Base-by-base conservation (phyloP, 2,113 vertebrate species). In the Salvelinus fontinalis region DNA sequence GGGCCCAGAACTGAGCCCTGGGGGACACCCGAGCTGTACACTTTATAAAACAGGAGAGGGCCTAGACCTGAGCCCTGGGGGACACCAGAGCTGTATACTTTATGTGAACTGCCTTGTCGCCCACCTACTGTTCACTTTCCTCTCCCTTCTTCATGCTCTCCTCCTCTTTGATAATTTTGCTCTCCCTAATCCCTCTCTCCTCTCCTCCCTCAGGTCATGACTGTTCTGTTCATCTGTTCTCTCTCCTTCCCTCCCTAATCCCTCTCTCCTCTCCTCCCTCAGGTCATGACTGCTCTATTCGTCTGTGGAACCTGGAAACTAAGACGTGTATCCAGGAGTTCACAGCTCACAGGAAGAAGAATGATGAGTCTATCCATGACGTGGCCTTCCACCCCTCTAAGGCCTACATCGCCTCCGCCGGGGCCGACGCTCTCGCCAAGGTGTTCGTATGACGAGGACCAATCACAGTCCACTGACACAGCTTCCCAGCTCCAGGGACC, bases 271-370 rank as follows among this genome's bases (percentile, higher is more conserved):
- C 29, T 18, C 67, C 39, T 18, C 84, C 82, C 79, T 27, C 91
- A 99, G 97, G 98, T 93, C 98, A 99, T 3, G 98, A 99, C 93
- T 99, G 97, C 93, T 99, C 98, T 0, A 98, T 99, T 88, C 97
- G 97, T 65, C 93, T 99, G 83, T 99, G 98, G 98, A 99, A 99
- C 92, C 95, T 99, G 86, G 98, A 99, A 90, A 99, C 95, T 92
- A 99, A 98, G 93, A 99, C 98, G 5, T 99, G 98, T 92, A 98
- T 99, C 90, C 98, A 99, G 78, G 98, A 99, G 86, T 99, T 99
- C 91, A 99, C 98, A 3, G 97, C 97, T 84, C 98, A 99, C 93
- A 94, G 98, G 85, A 99, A 99, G 91, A 99, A 99, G 87, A 97
- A 95, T 57, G 98, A 99, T 74, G 98, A 99, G 87, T 97, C 98